phyloP scores from a whole-genome alignment of 2,797 vertebrate species.

The Pelodytes ibericus region DNA sequence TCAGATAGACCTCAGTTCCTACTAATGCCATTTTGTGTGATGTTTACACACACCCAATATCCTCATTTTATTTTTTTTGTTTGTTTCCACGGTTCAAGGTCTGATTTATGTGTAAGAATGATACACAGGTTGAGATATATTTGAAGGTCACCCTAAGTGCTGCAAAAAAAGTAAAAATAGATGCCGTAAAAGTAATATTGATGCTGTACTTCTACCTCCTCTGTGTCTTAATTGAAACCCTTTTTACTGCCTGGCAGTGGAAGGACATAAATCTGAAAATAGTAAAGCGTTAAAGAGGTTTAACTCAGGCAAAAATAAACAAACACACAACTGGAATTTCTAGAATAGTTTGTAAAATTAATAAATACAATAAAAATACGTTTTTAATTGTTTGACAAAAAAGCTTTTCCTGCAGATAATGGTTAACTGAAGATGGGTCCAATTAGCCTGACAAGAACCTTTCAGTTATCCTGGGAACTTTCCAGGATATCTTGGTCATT shows the following conservation, averaged over 20 bases:
- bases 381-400: constrained; percentile 67
- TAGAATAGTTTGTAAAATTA: constrained; percentile 31
- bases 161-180: constrained; percentile 69
- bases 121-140: constrained; percentile 52
- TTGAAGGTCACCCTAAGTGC: constrained; percentile 71
- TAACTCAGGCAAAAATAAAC: constrained; percentile 71
- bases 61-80: constrained; percentile 45
- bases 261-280: constrained; percentile 67
- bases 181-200: constrained; percentile 78
- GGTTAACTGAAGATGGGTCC: constrained; percentile 61
- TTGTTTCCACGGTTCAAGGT: constrained; percentile 55
- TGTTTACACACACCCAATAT: constrained; percentile 51
- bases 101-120: constrained; percentile 40
- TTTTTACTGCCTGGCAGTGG: constrained; percentile 22
- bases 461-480: neutral
- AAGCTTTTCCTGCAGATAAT: constrained; percentile 69
- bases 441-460: constrained; percentile 59
- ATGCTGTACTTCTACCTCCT: constrained; percentile 80
- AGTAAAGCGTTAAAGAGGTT: constrained; percentile 67
- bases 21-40: constrained; percentile 66
- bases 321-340: constrained; percentile 60
- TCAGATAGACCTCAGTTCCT: constrained; percentile 49
- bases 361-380: constrained; percentile 9
- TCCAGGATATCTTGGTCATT: no score
- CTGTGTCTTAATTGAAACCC: constrained; percentile 75